Evolutionary conservation across 1,140 invertebrate species (phyloP), one percentile per base, ranked within the genome.

Genomic region (Melipona quadrifasciata): DNA sequence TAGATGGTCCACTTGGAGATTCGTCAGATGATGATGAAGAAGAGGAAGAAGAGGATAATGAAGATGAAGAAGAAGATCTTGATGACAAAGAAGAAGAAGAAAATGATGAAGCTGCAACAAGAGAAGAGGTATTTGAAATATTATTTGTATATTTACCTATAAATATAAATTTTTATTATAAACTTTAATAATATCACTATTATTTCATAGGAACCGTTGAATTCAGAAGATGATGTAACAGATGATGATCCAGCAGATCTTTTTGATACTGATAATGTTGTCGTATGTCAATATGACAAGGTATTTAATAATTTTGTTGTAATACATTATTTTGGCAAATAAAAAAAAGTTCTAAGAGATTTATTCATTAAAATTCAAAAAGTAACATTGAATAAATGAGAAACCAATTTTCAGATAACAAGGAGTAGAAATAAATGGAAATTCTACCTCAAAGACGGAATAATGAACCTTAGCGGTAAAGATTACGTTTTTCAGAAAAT

Each of bases 241-340:
- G 99, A 99, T 93, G 99, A 99, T 91, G 99, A 99, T 94, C 97
- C 98, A 1, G 96, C 96, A 85, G 99, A 99, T 93, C 95, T 99
- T 92, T 99, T 99, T 95, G 99, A 99, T 91, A 99, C 99, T 73
- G 99, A 99, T 87, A 99, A 99, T 96, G 98, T 99, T 80, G 98
- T 99, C 86, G 99, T 99, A 55, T 99, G 99, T 94, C 99, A 99
- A 93, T 99, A 99, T 96, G 99, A 99, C 95, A 99, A 99, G 96
- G 98, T 98, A 95, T 87, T 91, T 90, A 71, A 78, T 72, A 80
- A 11, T 81, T 74, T 58, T 31, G 64, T 39, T 47, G 2, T 21
- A 11, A 77, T 67, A 10, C 0, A 53, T 34, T 53, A 27, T 3
- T 47, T 31, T 58, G 12, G 34, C 27, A 73, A 85, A 53, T 64